A percentile compares a stretch with the other conserved stretches of the same genome.
Conservation (phyloP, 2,113 vertebrate genomes). For the Eptesicus fuscus region DNA sequence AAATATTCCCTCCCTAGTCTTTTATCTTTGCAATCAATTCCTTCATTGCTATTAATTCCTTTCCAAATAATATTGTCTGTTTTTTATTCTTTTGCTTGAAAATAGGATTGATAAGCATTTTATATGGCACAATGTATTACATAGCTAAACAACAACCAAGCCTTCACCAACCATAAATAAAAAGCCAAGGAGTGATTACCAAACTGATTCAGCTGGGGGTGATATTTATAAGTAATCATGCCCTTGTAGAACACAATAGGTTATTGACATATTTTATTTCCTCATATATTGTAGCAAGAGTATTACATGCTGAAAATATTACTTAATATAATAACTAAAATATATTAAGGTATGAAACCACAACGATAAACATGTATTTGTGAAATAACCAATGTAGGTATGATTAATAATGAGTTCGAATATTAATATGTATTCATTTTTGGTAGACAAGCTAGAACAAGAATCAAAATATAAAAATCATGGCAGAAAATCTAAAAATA, state of each 20-base stretch:
- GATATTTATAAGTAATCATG: background rate
- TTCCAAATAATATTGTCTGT: background rate
- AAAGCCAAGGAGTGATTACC: background rate
- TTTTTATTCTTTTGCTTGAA: background rate
- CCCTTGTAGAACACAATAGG: background rate
- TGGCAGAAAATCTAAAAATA: background rate
- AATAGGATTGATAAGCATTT: background rate
- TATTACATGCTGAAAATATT: background rate
- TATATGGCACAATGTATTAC: background rate
- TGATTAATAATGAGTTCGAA: background rate
- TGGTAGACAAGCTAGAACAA: background rate
- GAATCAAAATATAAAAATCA: background rate
- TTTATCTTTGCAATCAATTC: background rate
- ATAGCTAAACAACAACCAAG: background rate
- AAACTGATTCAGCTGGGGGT: background rate
- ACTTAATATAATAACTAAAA: background rate
- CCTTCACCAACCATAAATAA: background rate
- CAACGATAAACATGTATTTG: background rate
- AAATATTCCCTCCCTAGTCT: background rate
- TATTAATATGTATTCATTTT: background rate
- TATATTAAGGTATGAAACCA: background rate
- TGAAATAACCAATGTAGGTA: background rate
- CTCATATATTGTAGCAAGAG: background rate
- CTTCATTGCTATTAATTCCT: background rate
- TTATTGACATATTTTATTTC: background rate